phyloP scores from a whole-genome alignment of 2,113 vertebrate genomes.

The Globicephala melas region DNA sequence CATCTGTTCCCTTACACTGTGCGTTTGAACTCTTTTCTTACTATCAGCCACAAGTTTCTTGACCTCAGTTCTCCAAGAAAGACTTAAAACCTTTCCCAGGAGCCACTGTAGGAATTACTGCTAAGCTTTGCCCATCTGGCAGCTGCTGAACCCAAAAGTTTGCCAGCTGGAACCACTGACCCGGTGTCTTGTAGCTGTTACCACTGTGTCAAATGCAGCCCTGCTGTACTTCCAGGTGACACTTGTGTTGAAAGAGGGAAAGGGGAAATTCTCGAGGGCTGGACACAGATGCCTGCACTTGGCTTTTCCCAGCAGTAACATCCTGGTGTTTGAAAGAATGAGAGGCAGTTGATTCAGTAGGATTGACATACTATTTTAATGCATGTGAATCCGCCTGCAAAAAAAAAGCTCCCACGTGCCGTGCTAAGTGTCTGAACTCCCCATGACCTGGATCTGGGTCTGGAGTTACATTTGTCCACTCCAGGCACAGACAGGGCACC shows the following conservation, averaged over 20 bases:
- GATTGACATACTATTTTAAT: background rate
- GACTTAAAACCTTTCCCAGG: background rate
- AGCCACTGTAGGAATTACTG: background rate
- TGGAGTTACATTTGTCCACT: background rate
- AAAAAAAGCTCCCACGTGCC: background rate
- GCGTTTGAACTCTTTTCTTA: background rate
- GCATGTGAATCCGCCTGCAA: background rate
- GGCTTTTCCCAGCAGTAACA: background rate
- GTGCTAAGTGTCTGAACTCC: background rate
- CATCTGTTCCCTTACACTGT: background rate
- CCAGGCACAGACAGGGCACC: background rate
- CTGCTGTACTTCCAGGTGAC: fast-evolving
- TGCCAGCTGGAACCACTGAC: conserved; percentile 23
- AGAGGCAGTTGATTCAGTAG: background rate
- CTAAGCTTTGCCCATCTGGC: background rate
- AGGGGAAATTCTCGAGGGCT: fast-evolving
- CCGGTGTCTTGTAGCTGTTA: background rate
- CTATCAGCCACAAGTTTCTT: background rate
- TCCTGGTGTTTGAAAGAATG: background rate
- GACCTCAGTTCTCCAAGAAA: background rate
- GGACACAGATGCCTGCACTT: fast-evolving
- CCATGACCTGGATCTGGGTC: background rate
- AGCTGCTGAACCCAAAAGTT: background rate
- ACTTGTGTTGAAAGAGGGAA: background rate
- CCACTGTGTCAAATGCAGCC: background rate